These are phyloP conservation scores for Excalfactoria chinensis DNA, from an alignment of 2,113 vertebrate genomes.

Conservation along the genomic window DNA sequence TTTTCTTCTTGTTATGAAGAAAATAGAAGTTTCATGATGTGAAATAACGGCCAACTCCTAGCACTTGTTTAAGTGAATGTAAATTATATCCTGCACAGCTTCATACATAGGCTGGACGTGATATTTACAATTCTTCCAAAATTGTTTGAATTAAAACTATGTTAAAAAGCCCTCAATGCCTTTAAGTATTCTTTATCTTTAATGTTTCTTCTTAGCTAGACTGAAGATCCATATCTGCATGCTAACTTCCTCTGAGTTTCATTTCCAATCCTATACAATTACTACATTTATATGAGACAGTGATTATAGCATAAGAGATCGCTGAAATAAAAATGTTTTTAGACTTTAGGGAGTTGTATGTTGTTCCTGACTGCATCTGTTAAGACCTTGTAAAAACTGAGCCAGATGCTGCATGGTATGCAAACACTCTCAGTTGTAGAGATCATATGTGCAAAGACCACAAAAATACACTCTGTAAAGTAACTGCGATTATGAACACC, in stretches of 20 bases:
- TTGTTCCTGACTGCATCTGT: slow-evolving; percentile 54
- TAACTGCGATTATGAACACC: slow-evolving; percentile 37
- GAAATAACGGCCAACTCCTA: background rate
- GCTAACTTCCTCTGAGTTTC: background rate
- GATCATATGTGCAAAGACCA: slow-evolving; percentile 38
- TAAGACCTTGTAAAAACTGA: slow-evolving; percentile 29
- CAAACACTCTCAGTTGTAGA: slow-evolving; percentile 24
- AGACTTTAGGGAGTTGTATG: slow-evolving; percentile 30
- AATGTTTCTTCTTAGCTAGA: background rate
- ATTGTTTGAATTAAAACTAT: background rate
- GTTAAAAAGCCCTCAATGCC: background rate
- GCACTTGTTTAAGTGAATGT: background rate
- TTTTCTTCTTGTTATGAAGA: background rate
- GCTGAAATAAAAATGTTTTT: slow-evolving; percentile 46
- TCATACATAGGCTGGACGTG: background rate
- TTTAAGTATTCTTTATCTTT: background rate
- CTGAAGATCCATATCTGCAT: background rate
- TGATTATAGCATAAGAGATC: background rate
- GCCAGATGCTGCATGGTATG: slow-evolving; percentile 59
- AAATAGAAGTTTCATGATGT: background rate
- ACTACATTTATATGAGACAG: background rate
- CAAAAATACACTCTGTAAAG: slow-evolving; percentile 11
- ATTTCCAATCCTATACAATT: background rate
- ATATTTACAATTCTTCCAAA: background rate
- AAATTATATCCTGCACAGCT: background rate